A percentile compares a stretch with the other conserved stretches of the same genome.
These are phyloP conservation scores for Embiotoca jacksoni DNA, from an alignment of 2,113 vertebrate species.

Conservation along the genomic window DNA sequence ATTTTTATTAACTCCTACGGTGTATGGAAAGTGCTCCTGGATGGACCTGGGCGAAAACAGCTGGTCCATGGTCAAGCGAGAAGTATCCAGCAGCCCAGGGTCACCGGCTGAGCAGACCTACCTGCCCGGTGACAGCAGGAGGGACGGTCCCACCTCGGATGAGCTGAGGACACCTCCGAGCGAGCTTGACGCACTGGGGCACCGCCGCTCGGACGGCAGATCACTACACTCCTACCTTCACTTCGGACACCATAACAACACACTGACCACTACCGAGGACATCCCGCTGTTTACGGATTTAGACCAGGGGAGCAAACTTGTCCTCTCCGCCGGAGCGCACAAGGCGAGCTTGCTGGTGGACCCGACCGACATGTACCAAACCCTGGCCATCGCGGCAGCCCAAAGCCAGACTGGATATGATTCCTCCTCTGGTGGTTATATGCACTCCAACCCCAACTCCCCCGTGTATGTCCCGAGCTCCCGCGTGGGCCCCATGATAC, in stretches of 20 bases:
- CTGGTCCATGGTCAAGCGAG: slow-evolving; percentile 95
- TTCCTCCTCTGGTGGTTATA: slow-evolving; percentile 89
- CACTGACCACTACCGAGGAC: slow-evolving; percentile 89
- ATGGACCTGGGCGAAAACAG: slow-evolving; percentile 97
- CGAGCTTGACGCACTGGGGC: slow-evolving; percentile 81
- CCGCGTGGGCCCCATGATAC: slow-evolving; percentile 94
- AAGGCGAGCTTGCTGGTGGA: slow-evolving; percentile 88
- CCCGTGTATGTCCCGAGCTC: slow-evolving; percentile 97
- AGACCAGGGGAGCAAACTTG: slow-evolving; percentile 93
- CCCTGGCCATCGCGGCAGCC: slow-evolving; percentile 91
- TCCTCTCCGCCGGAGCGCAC: slow-evolving; percentile 90
- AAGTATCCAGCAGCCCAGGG: slow-evolving; percentile 87
- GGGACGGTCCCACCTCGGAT: slow-evolving; percentile 82
- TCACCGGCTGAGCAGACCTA: slow-evolving; percentile 86
- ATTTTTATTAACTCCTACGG: slow-evolving; percentile 74
- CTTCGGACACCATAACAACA: slow-evolving; percentile 85
- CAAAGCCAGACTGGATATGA: slow-evolving; percentile 93
- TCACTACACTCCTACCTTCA: slow-evolving; percentile 87
- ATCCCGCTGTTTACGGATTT: slow-evolving; percentile 94
- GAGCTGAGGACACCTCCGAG: slow-evolving; percentile 83
- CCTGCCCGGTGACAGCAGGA: slow-evolving; percentile 83
- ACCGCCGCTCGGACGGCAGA: slow-evolving; percentile 83
- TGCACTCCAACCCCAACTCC: slow-evolving; percentile 93
- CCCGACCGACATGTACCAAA: slow-evolving; percentile 97
- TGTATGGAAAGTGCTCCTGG: slow-evolving; percentile 88